A percentile compares a stretch with the other conserved stretches of the same genome.
These are phyloP conservation scores for Sphaerophoria taeniata DNA, from an alignment of 2,888 invertebrate genomes.

Conservation along the genomic window DNA sequence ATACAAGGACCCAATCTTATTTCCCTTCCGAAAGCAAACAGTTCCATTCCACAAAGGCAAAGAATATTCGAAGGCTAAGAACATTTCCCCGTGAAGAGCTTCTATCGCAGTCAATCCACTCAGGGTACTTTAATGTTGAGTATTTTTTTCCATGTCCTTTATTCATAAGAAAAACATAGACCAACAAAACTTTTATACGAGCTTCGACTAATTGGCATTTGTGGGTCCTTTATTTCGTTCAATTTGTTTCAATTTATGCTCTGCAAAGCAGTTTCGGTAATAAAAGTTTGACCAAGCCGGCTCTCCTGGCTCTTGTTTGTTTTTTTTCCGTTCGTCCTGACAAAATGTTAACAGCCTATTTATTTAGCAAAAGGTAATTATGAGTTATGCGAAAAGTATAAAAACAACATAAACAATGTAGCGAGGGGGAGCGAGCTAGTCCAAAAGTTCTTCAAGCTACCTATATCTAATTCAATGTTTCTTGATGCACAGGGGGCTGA, in stretches of 20 bases:
- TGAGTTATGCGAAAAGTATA: slow-evolving; percentile 64
- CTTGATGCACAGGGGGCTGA: background rate
- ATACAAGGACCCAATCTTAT: background rate
- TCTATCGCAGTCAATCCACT: slow-evolving; percentile 8
- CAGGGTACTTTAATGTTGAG: slow-evolving; percentile 15
- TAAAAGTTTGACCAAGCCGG: slow-evolving; percentile 50
- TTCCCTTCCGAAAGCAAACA: background rate
- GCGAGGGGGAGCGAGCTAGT: background rate
- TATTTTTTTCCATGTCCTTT: slow-evolving; percentile 19
- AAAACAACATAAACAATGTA: slow-evolving; percentile 19
- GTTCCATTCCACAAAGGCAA: background rate
- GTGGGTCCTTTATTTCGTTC: slow-evolving; percentile 64
- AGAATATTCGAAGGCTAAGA: too few relatives aligned
- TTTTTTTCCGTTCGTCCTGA: slow-evolving; percentile 8
- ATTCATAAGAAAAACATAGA: slow-evolving; percentile 14
- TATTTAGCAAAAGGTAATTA: slow-evolving; percentile 71
- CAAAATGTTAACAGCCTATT: slow-evolving; percentile 69
- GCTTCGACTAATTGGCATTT: slow-evolving; percentile 64
- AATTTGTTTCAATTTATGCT: slow-evolving; percentile 73
- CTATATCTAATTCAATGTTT: background rate
- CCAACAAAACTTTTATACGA: slow-evolving; percentile 58
- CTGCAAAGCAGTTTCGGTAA: slow-evolving; percentile 45
- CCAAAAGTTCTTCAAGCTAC: slow-evolving; percentile 13
- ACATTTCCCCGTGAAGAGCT: background rate
- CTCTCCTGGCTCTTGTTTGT: background rate